Conservation (phyloP, 2,888 invertebrate genomes). For the Trissonchulus sp. region DNA sequence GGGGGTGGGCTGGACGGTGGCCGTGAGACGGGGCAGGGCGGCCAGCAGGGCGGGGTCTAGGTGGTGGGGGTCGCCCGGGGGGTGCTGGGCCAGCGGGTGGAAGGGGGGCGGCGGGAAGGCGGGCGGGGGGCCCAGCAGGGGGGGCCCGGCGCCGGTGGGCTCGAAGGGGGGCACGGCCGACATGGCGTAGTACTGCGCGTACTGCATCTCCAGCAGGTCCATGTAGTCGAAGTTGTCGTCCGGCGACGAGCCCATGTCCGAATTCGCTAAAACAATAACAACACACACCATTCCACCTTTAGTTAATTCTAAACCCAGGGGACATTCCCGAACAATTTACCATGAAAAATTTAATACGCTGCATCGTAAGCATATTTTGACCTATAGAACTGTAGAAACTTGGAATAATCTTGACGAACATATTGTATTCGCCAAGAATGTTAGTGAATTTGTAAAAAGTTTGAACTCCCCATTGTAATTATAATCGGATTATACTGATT, state of each 20-base stretch:
- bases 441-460: no score
- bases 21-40: conserved; percentile 32
- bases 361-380: no score
- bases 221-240: conserved; percentile 52
- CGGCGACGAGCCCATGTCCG: conserved; percentile 23
- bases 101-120: not conserved
- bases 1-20: conserved; percentile 39
- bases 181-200: conserved; percentile 49
- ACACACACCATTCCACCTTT: no score
- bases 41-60: not conserved
- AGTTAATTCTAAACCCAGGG: no score
- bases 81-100: conserved; percentile 18
- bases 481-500: no score
- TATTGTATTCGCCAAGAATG: no score
- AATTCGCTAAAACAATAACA: not conserved
- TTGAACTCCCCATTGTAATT: no score
- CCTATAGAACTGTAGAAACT: no score
- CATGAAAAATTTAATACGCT: no score
- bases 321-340: no score
- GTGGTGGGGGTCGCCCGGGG: not conserved
- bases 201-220: conserved; percentile 50
- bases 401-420: no score
- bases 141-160: conserved; percentile 34
- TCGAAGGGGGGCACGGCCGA: conserved; percentile 45
- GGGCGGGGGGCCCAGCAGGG: conserved; percentile 4